These are phyloP conservation scores for Metalampra italica DNA, from an alignment of 2,888 invertebrate genomes.

Conservation along the genomic window DNA sequence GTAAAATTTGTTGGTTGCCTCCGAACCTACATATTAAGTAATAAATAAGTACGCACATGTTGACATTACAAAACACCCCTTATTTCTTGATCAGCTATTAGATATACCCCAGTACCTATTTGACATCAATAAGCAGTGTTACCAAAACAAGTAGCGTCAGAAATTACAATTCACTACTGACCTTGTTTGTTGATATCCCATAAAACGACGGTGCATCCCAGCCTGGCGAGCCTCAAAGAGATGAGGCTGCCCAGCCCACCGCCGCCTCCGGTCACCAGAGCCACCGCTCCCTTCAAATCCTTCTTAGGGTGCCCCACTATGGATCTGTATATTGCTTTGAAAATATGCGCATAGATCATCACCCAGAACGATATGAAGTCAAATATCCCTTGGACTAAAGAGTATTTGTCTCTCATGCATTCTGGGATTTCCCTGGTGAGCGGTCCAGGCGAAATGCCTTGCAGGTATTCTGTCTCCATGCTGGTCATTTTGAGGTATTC, in stretches of 20 bases:
- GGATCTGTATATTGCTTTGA: slow-evolving; percentile 79
- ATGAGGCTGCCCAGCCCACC: slow-evolving; percentile 90
- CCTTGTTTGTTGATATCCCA: slow-evolving; percentile 94
- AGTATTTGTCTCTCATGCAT: slow-evolving; percentile 69
- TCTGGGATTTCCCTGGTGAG: slow-evolving; percentile 69
- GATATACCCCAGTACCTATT: no score
- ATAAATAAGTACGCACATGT: no score
- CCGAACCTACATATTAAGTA: not conserved
- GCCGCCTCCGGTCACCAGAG: slow-evolving; percentile 93
- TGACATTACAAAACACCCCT: no score
- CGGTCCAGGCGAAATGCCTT: slow-evolving; percentile 63
- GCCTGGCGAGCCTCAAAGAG: slow-evolving; percentile 84
- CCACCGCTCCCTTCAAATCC: slow-evolving; percentile 85
- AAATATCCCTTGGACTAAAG: slow-evolving; percentile 73
- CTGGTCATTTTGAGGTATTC: slow-evolving; percentile 35
- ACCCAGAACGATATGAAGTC: slow-evolving; percentile 78
- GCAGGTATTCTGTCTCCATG: slow-evolving; percentile 60
- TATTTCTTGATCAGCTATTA: no score
- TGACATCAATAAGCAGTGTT: no score
- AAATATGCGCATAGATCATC: slow-evolving; percentile 62
- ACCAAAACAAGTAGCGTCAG: no score
- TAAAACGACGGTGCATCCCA: slow-evolving; percentile 88
- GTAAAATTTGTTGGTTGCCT: not conserved
- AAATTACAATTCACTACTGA: slow-evolving; percentile 51
- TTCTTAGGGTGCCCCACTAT: slow-evolving; percentile 82